Base-by-base conservation (phyloP, 2,797 vertebrate genomes). In the Paramormyrops hopkinsi region DNA sequence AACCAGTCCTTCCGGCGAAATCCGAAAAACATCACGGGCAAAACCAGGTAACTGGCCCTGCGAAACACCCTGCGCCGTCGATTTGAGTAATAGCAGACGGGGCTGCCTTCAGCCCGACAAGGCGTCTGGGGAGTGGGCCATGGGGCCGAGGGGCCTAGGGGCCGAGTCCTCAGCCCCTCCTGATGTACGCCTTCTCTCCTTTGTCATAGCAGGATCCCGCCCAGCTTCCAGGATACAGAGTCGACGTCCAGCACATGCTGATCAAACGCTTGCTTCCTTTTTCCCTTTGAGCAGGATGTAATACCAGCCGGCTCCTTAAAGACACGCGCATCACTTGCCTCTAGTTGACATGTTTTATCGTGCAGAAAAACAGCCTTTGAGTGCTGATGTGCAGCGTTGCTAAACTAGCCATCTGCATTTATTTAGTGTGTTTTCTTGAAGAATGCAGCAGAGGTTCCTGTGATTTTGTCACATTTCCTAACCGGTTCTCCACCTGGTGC, bases 1-100 rank as follows among this genome's bases (percentile, higher is more conserved):
- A 99, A 99, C 94, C 98, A 99, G 95, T 99, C 98, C 93, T 99
- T 99, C 96, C 97, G 98, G 93, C 98, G 96, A 95, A 97, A 95
- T 94, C 97, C 97, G 94, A 99, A 98, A 97, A 97, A 97, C 96
- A 95, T 97, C 93, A 96, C 97, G 33, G 97, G 96, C 93, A 99
- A 99, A 95, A 95, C 97, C 92, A 99, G 98, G 99, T 99, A 97
- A 98, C 19, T 89, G 87, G 76, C n/a, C 37, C 14, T 0, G 51
- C 29, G 9, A 19, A 19, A 7, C 33, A 41, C 17, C 6, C 17
- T 2, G 51, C 25, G n/a, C 37, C 41, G 1, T 3, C 6, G 59
- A 2, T 17, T 12, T 37, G 7, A 25, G 54, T 17, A 9, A 44
- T 33, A 41, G 17, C 14, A 76, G 14, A 76, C 33, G 0, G 46